Evolutionary conservation across 1,140 invertebrate genomes (phyloP), one percentile per base, ranked within the genome.

Genomic region (Philotrypesis tridentata): DNA sequence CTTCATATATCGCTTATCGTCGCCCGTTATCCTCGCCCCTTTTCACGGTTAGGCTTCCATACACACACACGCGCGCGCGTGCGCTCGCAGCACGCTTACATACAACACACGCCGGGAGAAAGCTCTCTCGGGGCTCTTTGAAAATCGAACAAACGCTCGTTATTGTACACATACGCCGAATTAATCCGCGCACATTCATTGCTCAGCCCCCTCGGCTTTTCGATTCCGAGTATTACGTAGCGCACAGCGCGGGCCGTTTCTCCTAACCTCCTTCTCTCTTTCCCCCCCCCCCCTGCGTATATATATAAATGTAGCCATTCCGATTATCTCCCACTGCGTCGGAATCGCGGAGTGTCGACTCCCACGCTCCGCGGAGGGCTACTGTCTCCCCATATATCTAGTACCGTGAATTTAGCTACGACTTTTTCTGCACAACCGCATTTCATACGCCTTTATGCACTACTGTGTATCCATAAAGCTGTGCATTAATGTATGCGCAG

Each of bases 221-320:
- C 2, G 48, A 21, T 55, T 55, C 48, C 48, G 48, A 55, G 48
- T 55, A 55, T 55, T 55, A 55, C 21, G 9, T 37, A 55, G 48
- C 48, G n/a, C n/a, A n/a, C n/a, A n/a, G n/a, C n/a, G n/a, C n/a
- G 48, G 63, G 27, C 27, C 23, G 27, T 65, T 65, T 65, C 63
- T 65, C 63, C 63, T 65, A 65, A 65, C 63, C 63, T 65, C 63
- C 63, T 65, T 65, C n/a, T n/a, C n/a, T n/a, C n/a, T n/a, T n/a
- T n/a, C n/a, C n/a, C n/a, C n/a, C 63, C 63, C 48, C 48, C 48
- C 21, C 48, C 33, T 37, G 9, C 12, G 4, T 61, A 61, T 23
- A 3, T 12, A 6, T 61, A 25, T 14, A 65, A n/a, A n/a, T n/a
- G n/a, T 65, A 25, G 11, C 25, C 63, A 11, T 65, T 65, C 63